Base-by-base conservation (phyloP, 2,888 invertebrate genomes). In the Drosophila macrospina region DNA sequence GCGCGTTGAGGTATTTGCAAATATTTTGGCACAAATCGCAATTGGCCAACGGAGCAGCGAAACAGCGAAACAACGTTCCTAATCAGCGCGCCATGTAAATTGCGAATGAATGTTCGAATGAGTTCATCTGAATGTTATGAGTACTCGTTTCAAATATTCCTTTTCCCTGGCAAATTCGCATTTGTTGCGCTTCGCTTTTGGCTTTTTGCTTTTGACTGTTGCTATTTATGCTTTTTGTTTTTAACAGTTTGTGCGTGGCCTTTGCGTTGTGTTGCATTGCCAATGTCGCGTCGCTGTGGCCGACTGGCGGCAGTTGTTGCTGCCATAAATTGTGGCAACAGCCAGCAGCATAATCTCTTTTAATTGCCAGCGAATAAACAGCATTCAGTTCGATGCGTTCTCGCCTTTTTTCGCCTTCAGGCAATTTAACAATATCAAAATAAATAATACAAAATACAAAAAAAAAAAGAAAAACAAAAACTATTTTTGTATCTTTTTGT, bases 61-160 rank as follows among this genome's bases (percentile, higher is more conserved):
- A n/a, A n/a, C n/a, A n/a, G n/a, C n/a, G n/a, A n/a, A n/a, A 37
- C 42, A 47, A 51, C 69, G 74, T 63, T 75, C 57, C 78, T 78
- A 75, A 75, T 75, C 75, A 75, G 74, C 50, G 37, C 64, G 74
- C 60, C 74, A 69, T 75, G 64, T 78, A 78, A 78, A 78, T 61
- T 69, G 69, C 75, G 69, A 78, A 60, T 78, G 78, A 75, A 64
- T 74, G 32, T 57, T 73, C 42, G 32, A 37, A 51, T 42, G 26
- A 4, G 16, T 41, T 34, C 10, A 16, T 28, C 28, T 41, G 36
- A 39, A 28, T 28, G 45, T 48, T 37, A 51, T 16, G 55, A 44
- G 30, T 54, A n/a, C 15, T 30, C 11, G 5, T 10, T 11, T n/a
- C 26, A 15, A 10, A 7, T 28, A 28, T 28, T 28, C 7, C 0